These are phyloP conservation scores for Oceanodroma leucorhoa DNA, from an alignment of 2,797 vertebrate species.

Conservation along the genomic window DNA sequence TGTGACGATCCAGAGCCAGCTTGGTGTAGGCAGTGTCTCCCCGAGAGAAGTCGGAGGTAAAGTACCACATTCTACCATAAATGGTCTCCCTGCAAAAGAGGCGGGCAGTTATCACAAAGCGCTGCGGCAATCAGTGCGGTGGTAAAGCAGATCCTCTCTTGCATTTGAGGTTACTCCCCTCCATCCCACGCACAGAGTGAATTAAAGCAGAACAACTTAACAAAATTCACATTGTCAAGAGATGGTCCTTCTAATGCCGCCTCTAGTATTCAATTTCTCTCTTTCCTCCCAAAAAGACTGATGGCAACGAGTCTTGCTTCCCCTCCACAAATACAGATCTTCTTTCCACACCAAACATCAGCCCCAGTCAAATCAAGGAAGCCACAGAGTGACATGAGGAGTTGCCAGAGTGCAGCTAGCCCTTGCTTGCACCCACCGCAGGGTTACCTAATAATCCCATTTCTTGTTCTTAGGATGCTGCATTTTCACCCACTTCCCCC, in stretches of 20 bases:
- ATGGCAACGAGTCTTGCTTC: rapidly evolving
- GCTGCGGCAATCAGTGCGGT: rapidly evolving
- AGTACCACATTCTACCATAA: conserved; percentile 90
- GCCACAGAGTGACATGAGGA: rapidly evolving
- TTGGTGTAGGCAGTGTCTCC: conserved; percentile 92
- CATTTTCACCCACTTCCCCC: not conserved
- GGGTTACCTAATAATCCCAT: rapidly evolving
- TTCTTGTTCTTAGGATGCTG: not conserved
- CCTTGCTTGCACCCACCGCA: rapidly evolving
- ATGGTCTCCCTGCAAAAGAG: conserved; percentile 85
- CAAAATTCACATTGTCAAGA: not conserved
- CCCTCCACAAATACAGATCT: not conserved
- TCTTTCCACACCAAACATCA: not conserved
- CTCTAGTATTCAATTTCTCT: not conserved
- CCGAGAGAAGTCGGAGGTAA: conserved; percentile 91
- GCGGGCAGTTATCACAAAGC: rapidly evolving
- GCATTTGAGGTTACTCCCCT: not conserved
- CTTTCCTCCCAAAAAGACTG: not conserved
- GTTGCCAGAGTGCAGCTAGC: not conserved
- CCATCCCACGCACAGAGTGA: not conserved
- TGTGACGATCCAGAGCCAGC: conserved; percentile 89
- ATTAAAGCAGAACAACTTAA: not conserved
- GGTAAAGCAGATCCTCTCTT: not conserved
- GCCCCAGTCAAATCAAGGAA: not conserved
- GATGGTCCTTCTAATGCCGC: not conserved